phyloP scores from a whole-genome alignment of 2,113 vertebrate species.

The Gulo gulo region DNA sequence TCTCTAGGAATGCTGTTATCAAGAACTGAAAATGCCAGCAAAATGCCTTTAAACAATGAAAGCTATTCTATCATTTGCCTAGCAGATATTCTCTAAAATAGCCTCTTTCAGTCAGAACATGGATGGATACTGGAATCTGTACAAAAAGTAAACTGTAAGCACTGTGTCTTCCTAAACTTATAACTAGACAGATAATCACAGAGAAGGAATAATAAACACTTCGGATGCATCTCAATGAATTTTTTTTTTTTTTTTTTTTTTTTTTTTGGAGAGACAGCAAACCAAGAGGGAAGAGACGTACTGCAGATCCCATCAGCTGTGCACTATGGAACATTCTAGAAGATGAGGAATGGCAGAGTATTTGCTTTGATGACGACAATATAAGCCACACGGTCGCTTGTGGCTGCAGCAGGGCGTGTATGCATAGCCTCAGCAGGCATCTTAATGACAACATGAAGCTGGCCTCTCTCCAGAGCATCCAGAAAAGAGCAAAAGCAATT shows the following conservation, averaged over 20 bases:
- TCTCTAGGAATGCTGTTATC: not conserved
- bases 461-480: constrained; percentile 39
- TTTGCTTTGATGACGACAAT: not conserved
- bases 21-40: constrained; percentile 27
- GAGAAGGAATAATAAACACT: not conserved
- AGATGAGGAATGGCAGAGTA: not conserved
- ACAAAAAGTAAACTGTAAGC: not conserved
- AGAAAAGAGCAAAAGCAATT: constrained; percentile 49
- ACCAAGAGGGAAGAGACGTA: not conserved
- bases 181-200: not conserved
- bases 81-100: constrained; percentile 18
- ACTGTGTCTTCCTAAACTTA: not conserved
- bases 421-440: not conserved
- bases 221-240: not conserved
- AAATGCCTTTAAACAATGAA: not conserved
- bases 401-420: not conserved
- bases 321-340: constrained; percentile 2
- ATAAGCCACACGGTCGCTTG: not conserved
- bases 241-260: not conserved
- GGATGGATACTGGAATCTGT: not conserved
- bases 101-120: constrained; percentile 9
- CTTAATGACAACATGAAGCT: constrained; percentile 14
- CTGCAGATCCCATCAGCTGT: not conserved
- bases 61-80: not conserved
- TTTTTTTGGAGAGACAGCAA: not conserved